Evolutionary conservation across 2,113 vertebrate species (phyloP).

Genomic region (Chaetops frenatus): DNA sequence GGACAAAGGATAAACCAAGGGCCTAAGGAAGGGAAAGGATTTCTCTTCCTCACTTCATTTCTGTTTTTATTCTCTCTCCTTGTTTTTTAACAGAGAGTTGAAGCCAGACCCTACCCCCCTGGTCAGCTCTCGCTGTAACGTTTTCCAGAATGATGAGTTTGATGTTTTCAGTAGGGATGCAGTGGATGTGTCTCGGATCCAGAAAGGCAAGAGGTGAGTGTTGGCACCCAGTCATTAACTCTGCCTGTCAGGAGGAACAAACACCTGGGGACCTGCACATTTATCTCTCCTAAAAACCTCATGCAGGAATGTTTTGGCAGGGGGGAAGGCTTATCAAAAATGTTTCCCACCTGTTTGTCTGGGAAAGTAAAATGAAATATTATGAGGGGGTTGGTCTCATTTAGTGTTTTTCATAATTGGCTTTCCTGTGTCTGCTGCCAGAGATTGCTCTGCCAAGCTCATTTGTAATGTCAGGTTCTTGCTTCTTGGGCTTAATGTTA

Average conservation of each 20-base stretch:
- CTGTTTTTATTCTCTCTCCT: neutral
- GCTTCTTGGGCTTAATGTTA: neutral
- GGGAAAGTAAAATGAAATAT: neutral
- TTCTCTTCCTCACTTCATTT: neutral
- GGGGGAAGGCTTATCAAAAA: neutral
- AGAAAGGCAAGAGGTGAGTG: conserved; percentile 89
- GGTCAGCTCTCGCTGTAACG: conserved; percentile 76
- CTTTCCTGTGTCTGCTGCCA: neutral
- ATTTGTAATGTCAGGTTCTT: neutral
- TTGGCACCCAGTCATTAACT: neutral
- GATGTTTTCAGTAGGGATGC: conserved; percentile 89
- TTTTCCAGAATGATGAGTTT: conserved; percentile 94
- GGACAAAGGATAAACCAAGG: neutral
- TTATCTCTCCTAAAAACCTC: neutral
- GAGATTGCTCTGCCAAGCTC: neutral
- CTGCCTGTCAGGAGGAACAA: neutral
- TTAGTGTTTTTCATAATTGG: neutral
- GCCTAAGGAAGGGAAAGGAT: neutral
- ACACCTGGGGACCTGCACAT: neutral
- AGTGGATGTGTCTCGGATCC: conserved; percentile 87
- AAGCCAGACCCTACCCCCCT: conserved; percentile 75
- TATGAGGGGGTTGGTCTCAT: neutral
- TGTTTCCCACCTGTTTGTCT: neutral
- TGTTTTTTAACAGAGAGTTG: conserved; percentile 62
- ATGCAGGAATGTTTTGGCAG: neutral